Conservation (phyloP, 2,797 vertebrate genomes). For the Phrynocephalus vlangalii region DNA sequence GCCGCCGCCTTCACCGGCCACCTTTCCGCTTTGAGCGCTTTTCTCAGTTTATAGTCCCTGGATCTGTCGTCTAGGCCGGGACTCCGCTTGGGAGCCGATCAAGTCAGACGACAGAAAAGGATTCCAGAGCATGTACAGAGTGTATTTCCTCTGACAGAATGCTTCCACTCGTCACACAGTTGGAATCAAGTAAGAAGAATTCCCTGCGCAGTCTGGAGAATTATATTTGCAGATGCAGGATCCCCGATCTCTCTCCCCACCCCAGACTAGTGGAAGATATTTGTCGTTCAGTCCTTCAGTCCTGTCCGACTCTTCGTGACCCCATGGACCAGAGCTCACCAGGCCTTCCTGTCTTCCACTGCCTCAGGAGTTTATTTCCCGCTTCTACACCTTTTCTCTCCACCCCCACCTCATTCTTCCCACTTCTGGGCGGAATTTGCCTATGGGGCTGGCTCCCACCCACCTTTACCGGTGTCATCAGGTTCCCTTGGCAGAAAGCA, state of each 20-base stretch:
- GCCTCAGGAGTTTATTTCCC: too few relatives aligned
- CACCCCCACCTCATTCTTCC: too few relatives aligned
- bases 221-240: background rate
- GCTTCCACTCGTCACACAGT: too few relatives aligned
- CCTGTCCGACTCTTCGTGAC: too few relatives aligned
- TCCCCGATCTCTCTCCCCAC: background rate
- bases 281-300: too few relatives aligned
- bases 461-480: background rate
- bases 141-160: background rate
- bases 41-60: background rate
- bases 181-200: background rate
- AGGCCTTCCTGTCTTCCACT: too few relatives aligned
- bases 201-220: background rate
- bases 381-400: too few relatives aligned
- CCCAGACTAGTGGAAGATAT: too few relatives aligned
- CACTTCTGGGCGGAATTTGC: background rate
- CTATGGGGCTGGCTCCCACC: background rate
- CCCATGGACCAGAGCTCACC: too few relatives aligned
- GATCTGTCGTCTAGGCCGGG: background rate
- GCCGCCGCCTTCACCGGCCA: too few relatives aligned
- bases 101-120: background rate
- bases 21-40: background rate
- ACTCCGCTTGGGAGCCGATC: background rate
- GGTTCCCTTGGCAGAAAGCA: background rate
- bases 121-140: constrained; percentile 1